These are phyloP conservation scores for Pentalonia nigronervosa DNA, from an alignment of 1,140 invertebrate species.

Conservation along the genomic window DNA sequence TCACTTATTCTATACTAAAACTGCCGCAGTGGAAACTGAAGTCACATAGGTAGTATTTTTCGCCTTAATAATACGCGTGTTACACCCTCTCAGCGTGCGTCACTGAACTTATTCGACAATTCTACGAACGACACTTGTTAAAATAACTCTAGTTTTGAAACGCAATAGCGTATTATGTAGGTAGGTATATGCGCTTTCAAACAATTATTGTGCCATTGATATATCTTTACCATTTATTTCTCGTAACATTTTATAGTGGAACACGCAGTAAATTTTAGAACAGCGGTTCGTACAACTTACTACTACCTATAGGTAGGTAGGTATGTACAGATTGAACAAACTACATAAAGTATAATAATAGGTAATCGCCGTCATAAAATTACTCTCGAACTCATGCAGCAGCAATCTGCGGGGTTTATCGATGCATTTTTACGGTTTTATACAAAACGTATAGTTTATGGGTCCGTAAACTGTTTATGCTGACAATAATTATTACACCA, in stretches of 20 bases:
- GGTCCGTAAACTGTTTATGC: neutral
- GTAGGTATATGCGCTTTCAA: neutral
- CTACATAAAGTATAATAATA: neutral
- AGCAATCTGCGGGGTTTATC: neutral
- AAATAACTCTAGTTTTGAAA: neutral
- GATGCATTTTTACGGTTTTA: neutral
- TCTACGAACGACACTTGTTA: neutral
- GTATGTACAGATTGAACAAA: neutral
- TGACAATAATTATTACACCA: neutral
- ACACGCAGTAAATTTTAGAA: neutral
- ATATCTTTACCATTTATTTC: neutral
- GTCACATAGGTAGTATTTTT: neutral
- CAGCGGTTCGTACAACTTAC: neutral
- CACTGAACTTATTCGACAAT: neutral
- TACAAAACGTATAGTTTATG: neutral
- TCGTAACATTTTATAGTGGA: neutral
- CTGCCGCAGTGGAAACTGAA: neutral
- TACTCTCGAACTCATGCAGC: no score
- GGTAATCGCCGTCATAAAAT: no score
- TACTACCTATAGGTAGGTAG: neutral
- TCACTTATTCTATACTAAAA: neutral
- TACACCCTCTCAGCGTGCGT: neutral
- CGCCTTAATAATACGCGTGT: neutral
- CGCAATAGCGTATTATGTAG: no score
- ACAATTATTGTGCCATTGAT: neutral